Evolutionary conservation across 2,888 invertebrate species (phyloP), one percentile per base, ranked within the genome.

Genomic region (Hecatera dysodea): DNA sequence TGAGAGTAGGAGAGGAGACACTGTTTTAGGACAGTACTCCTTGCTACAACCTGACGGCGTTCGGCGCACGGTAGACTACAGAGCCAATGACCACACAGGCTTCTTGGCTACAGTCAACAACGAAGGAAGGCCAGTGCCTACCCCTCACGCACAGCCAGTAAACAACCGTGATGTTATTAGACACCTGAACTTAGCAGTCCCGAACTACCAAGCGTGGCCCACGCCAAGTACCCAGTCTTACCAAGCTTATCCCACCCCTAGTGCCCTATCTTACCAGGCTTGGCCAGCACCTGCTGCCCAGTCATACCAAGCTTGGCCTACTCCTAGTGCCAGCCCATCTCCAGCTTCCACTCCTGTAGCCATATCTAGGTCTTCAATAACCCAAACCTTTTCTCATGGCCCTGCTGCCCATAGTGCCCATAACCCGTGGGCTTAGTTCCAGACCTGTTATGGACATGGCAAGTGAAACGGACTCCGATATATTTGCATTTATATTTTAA

Each of bases 101-200:
- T 97, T 97, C 87, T 93, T 93, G 77, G 96, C 96, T 36, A 95
- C 95, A 7, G 96, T 96, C 1, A 95, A 93, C 80, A 95, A 95
- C 79, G 92, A 95, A 61, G 85, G 86, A 5, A 82, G 83, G 64
- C 64, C 80, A 11, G 46, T 56, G 12, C 27, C 77, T 1, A 48
- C 65, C 5, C 68, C 73, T 22, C 65, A 80, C 42, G 46, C 57
- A 0, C 66, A 52, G 52, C 1, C 17, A 27, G 52, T 69, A 9
- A 77, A 52, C 29, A 80, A 63, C 9, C 56, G 63, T 36, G 78
- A 73, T 7, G 69, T 76, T 29, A 50, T 70, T 3, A 76, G 75
- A 8, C 73, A 72, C 8, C 50, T 62, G 9, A 75, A 65, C 36
- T 33, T 67, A 17, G 61, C 61, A 22, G 57, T 57, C 0, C 84